A percentile compares a stretch with the other conserved stretches of the same genome.
These are phyloP conservation scores for Synanthedon myopaeformis DNA, from an alignment of 2,888 invertebrate species.

Conservation along the genomic window DNA sequence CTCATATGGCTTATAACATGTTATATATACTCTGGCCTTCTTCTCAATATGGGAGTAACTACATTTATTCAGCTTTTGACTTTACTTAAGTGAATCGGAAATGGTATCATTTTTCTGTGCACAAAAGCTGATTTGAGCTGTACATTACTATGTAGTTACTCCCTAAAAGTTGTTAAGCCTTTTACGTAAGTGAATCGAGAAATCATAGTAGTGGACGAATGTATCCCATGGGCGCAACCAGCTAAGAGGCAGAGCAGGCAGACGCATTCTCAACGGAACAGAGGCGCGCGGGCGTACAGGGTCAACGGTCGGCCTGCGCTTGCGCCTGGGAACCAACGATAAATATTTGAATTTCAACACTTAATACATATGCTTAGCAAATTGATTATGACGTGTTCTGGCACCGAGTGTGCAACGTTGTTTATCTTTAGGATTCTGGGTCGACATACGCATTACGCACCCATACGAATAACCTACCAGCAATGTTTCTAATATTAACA, in stretches of 20 bases:
- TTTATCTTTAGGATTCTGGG: slow-evolving; percentile 16
- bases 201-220: neutral
- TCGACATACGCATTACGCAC: neutral
- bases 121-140: no score
- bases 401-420: slow-evolving; percentile 24
- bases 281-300: slow-evolving; percentile 40
- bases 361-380: slow-evolving; percentile 66
- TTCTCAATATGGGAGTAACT: no score
- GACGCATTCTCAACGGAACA: slow-evolving; percentile 33
- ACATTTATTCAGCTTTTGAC: no score
- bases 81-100: no score
- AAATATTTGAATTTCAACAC: slow-evolving; percentile 69
- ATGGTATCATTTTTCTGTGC: no score
- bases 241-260: slow-evolving; percentile 17
- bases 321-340: slow-evolving; percentile 62
- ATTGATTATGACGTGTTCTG: slow-evolving; percentile 53
- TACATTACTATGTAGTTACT: no score
- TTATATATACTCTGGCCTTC: no score
- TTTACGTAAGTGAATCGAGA: neutral
- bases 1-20: no score
- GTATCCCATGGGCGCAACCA: neutral
- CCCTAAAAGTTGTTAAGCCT: no score
- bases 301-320: slow-evolving; percentile 61
- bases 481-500: neutral
- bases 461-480: neutral